Evolutionary conservation across 1,140 invertebrate genomes (phyloP).

Genomic region (Homalodisca vitripennis): DNA sequence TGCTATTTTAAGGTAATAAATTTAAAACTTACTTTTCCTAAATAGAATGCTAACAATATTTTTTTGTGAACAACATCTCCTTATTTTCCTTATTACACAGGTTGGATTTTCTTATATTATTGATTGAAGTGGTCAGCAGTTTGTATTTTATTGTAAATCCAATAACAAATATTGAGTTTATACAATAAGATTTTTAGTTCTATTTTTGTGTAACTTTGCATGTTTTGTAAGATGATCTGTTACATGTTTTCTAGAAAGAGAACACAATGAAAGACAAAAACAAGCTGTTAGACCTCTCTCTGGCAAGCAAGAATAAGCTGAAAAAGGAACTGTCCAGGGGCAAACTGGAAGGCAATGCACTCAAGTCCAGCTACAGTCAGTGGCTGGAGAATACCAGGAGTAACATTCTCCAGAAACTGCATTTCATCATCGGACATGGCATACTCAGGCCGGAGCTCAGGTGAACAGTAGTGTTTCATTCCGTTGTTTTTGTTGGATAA

Average conservation of each 20-base stretch:
- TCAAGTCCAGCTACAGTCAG: slow-evolving; percentile 90
- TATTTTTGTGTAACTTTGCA: background rate
- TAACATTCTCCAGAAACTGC: slow-evolving; percentile 96
- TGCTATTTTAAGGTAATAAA: too few species aligned
- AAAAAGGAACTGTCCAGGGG: slow-evolving; percentile 90
- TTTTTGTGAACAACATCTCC: too few species aligned
- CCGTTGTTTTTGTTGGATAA: too few species aligned
- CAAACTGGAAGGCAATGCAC: slow-evolving; percentile 86
- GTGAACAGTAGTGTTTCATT: slow-evolving; percentile 54
- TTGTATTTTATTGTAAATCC: background rate
- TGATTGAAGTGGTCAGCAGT: too few species aligned
- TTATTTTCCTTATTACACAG: too few species aligned
- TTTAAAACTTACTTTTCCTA: too few species aligned
- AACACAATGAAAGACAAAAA: slow-evolving; percentile 95
- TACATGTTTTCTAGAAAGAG: slow-evolving; percentile 62
- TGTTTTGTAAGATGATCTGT: too few species aligned
- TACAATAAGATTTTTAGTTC: background rate
- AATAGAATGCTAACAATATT: too few species aligned
- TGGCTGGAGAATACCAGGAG: slow-evolving; percentile 96
- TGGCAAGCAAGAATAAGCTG: slow-evolving; percentile 96
- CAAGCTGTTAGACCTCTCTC: slow-evolving; percentile 92
- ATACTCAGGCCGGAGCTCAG: slow-evolving; percentile 93
- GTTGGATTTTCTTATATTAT: too few species aligned
- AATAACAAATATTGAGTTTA: background rate
- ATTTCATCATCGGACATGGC: slow-evolving; percentile 99